Evolutionary conservation across 2,797 vertebrate genomes (phyloP).

Genomic region (Xyrichtys novacula): DNA sequence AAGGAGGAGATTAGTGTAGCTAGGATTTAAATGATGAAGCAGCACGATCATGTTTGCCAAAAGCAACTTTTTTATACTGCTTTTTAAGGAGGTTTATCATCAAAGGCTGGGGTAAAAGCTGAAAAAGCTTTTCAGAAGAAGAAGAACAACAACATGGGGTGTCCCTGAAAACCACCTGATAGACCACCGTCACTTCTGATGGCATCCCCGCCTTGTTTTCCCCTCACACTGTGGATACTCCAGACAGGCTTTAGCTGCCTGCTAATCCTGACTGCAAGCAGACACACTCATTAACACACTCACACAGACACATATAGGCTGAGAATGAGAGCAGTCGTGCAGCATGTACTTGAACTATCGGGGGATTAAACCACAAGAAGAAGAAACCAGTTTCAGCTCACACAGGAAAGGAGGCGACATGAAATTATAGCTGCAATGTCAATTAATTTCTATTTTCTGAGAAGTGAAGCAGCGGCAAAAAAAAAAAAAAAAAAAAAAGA

Average conservation of each 20-base stretch:
- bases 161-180: slow-evolving; percentile 43
- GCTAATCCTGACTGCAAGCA: slow-evolving; percentile 56
- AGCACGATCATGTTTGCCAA: not conserved
- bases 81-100: slow-evolving; percentile 2
- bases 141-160: not conserved
- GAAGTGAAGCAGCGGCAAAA: slow-evolving; percentile 18
- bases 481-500: too few species aligned
- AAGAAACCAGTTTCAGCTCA: slow-evolving; percentile 35
- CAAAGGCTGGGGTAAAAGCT: slow-evolving; percentile 5
- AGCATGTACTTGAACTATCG: slow-evolving; percentile 38
- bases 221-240: slow-evolving; percentile 44
- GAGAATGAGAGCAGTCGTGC: slow-evolving; percentile 40
- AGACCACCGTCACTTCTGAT: slow-evolving; percentile 45
- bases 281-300: slow-evolving; percentile 33
- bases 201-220: slow-evolving; percentile 60
- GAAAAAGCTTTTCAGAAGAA: not conserved
- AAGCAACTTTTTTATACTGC: slow-evolving; percentile 2
- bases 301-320: slow-evolving; percentile 18
- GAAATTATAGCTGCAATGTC: slow-evolving; percentile 45
- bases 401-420: slow-evolving; percentile 25
- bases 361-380: slow-evolving; percentile 41
- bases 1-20: slow-evolving; percentile 28
- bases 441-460: slow-evolving; percentile 42
- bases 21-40: slow-evolving; percentile 40
- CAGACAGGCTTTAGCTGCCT: slow-evolving; percentile 51